phyloP scores from a whole-genome alignment of 1,140 invertebrate genomes.

The Metaphire vulgaris region DNA sequence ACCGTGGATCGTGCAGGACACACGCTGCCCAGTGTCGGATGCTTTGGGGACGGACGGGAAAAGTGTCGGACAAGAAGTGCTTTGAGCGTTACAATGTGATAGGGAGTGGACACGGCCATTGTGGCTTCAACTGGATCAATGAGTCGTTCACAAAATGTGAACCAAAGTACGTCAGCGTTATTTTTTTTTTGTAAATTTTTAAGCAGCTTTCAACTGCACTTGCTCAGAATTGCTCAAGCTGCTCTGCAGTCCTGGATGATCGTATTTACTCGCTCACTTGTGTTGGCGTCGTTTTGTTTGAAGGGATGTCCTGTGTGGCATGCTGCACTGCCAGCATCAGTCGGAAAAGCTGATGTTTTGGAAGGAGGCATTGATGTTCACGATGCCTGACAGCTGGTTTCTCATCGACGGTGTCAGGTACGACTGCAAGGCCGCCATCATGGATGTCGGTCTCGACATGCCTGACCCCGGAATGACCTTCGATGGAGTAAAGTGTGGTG shows the following conservation, averaged over 20 bases:
- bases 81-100: constrained; percentile 75
- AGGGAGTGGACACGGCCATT: constrained; percentile 83
- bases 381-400: constrained; percentile 39
- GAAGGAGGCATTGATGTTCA: constrained; percentile 76
- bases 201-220: neutral
- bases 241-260: too few species aligned
- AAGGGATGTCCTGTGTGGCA: constrained; percentile 78
- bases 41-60: constrained; percentile 87
- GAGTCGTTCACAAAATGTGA: constrained; percentile 66
- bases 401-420: neutral
- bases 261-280: too few species aligned
- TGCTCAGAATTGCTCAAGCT: neutral
- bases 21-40: constrained; percentile 88
- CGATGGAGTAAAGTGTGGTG: constrained; percentile 87
- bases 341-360: constrained; percentile 92
- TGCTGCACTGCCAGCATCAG: constrained; percentile 86
- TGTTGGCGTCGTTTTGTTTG: too few species aligned
- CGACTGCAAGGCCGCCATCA: constrained; percentile 40
- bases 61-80: constrained; percentile 73
- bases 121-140: constrained; percentile 76
- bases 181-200: neutral
- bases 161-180: constrained; percentile 58
- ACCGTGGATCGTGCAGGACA: constrained; percentile 79
- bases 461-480: constrained; percentile 89
- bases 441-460: constrained; percentile 83